A percentile compares a stretch with the other conserved stretches of the same genome.
Evolutionary conservation across 2,888 invertebrate species (phyloP).

Genomic region (Vanessa cardui): DNA sequence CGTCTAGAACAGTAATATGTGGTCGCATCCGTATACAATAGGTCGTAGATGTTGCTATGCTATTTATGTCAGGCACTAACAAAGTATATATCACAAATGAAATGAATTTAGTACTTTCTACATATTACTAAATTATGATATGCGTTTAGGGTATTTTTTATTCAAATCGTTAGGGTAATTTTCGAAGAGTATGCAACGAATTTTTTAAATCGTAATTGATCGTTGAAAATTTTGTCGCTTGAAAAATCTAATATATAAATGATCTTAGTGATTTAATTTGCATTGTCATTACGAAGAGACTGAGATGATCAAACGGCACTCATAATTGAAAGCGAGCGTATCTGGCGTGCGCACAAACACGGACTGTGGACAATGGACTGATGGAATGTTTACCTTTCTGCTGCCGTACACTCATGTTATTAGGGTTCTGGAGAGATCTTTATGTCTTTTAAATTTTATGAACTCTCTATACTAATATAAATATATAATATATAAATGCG

Average conservation of each 20-base stretch:
- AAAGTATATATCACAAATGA: too few species aligned
- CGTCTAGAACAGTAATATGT: too few species aligned
- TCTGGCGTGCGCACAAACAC: conserved; percentile 60
- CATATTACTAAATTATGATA: too few species aligned
- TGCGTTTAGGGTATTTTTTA: too few species aligned
- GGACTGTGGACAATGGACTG: conserved; percentile 65
- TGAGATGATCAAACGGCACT: conserved; percentile 55
- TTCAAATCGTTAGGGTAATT: too few species aligned
- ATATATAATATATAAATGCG: too few species aligned
- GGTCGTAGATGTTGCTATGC: too few species aligned
- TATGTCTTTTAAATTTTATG: neutral
- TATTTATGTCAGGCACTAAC: too few species aligned
- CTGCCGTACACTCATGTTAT: conserved; percentile 29
- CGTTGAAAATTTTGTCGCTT: neutral
- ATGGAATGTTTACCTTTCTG: conserved; percentile 56
- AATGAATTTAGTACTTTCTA: too few species aligned
- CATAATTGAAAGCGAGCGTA: conserved; percentile 68
- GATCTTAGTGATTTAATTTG: conserved; percentile 19
- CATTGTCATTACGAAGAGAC: conserved; percentile 21
- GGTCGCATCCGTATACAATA: too few species aligned
- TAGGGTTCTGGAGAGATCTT: conserved; percentile 13
- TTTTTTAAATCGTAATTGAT: too few species aligned
- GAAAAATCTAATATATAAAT: neutral
- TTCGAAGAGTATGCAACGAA: too few species aligned
- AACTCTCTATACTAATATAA: neutral